Base-by-base conservation (phyloP, 2,888 invertebrate species). In the Hirtodrosophila trivittata region DNA sequence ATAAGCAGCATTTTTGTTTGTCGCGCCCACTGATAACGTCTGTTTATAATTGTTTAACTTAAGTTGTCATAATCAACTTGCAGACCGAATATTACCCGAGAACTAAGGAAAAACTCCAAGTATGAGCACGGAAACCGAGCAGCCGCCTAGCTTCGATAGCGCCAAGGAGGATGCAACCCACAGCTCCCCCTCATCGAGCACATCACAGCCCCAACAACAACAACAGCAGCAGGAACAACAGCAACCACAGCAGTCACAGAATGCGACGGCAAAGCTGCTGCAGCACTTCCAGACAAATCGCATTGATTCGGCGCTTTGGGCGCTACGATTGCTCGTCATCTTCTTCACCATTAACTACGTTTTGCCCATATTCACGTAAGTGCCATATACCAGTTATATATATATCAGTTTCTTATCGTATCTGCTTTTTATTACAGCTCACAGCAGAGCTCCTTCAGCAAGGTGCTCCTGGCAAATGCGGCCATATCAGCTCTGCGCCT, bases 401-500 rank as follows among this genome's bases (percentile, higher is more conserved):
- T 28, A 25, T 25, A 25, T 25, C n/a, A n/a, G n/a, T n/a, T n/a
- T n/a, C n/a, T n/a, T n/a, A n/a, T n/a, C n/a, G n/a, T n/a, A n/a
- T n/a, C n/a, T n/a, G n/a, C n/a, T 25, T 4, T 0, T 8, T 4
- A 7, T 12, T 39, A 84, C 81, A 95, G 95, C 75, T 94, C 93
- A 89, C 93, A 95, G 25, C 93, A 94, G 86, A 96, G 95, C 88
- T 94, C 95, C 41, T 98, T 97, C 91, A 96, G 96, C 91, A 97
- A 98, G 92, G 97, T 97, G 10, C 92, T 99, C 69, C 93, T 98
- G 73, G 96, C 96, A 49, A 97, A 96, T 92, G 98, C 98, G 9
- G 98, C 98, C 3, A 97, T 97, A 3, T 98, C 97, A 82, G 98
- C 98, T 0, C 92, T 99, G 47, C 93, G 99, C 57, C 92, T 99